These are phyloP conservation scores for Drosophila busckii DNA, from an alignment of 1,140 invertebrate species.

Conservation along the genomic window DNA sequence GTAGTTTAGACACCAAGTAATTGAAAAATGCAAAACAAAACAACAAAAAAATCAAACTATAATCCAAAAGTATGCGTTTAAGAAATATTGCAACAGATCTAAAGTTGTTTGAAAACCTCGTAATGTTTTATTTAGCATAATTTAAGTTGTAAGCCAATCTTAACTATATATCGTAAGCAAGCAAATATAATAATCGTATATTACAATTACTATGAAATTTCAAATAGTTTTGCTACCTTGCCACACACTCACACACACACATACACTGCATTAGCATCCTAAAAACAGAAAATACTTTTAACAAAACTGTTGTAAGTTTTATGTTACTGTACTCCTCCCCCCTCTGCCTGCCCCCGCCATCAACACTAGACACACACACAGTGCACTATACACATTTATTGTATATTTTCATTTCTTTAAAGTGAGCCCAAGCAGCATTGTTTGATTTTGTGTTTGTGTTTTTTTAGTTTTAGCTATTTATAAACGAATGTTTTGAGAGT, in stretches of 20 bases:
- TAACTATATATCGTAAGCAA: constrained; percentile 50
- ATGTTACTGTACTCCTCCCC: constrained; percentile 36
- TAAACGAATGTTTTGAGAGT: constrained; percentile 34
- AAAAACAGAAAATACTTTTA: constrained; percentile 31
- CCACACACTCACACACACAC: constrained; percentile 39
- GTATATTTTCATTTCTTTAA: constrained; percentile 45
- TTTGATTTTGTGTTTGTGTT: constrained; percentile 66
- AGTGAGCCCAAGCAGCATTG: constrained; percentile 34
- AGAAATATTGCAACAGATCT: constrained; percentile 12
- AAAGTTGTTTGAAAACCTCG: constrained; percentile 51
- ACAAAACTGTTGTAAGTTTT: constrained; percentile 73
- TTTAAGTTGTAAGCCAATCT: constrained; percentile 52
- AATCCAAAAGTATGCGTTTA: constrained; percentile 11
- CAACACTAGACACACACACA: constrained; percentile 18
- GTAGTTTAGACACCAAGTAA: constrained; percentile 15
- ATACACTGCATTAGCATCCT: constrained; percentile 6
- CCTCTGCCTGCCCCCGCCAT: background rate
- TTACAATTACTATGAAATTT: constrained; percentile 53
- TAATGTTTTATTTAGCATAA: constrained; percentile 68
- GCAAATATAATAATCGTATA: constrained; percentile 33
- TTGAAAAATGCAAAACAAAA: background rate
- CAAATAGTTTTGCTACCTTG: constrained; percentile 67
- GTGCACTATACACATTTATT: constrained; percentile 13
- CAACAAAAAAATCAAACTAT: constrained; percentile 1
- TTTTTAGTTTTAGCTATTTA: constrained; percentile 73